Evolutionary conservation across 2,888 invertebrate species (phyloP).

Genomic region (Opisthograptis luteolata): DNA sequence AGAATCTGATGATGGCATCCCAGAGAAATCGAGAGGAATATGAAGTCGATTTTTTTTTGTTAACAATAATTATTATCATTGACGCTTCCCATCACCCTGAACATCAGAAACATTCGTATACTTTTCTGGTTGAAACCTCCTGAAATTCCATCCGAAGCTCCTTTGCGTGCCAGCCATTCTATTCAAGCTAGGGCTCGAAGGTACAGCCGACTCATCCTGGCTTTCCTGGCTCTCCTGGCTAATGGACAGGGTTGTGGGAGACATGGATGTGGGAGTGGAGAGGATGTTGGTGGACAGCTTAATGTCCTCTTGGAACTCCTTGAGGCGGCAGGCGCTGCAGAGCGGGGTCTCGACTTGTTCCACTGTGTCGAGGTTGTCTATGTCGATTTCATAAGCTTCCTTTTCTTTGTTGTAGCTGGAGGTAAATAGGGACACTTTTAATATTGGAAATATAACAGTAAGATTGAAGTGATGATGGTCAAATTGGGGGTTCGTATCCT

Average conservation of each 20-base stretch:
- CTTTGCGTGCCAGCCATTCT: slow-evolving; percentile 60
- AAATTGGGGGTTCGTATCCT: too few species aligned
- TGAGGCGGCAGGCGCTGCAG: slow-evolving; percentile 90
- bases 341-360: slow-evolving; percentile 89
- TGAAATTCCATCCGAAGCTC: slow-evolving; percentile 72
- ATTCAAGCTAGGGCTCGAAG: slow-evolving; percentile 59
- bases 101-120: slow-evolving; percentile 34
- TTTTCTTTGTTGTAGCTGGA: slow-evolving; percentile 82
- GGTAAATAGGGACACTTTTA: background rate
- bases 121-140: slow-evolving; percentile 57
- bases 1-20: too few species aligned
- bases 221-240: slow-evolving; percentile 54
- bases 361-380: slow-evolving; percentile 86
- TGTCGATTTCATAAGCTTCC: slow-evolving; percentile 85
- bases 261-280: slow-evolving; percentile 53
- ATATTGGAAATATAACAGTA: too few species aligned
- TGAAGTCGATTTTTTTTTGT: background rate
- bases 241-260: slow-evolving; percentile 57
- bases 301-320: slow-evolving; percentile 66
- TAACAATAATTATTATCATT: background rate
- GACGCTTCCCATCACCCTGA: slow-evolving; percentile 16
- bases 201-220: too few species aligned
- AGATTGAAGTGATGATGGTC: too few species aligned
- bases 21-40: too few species aligned
- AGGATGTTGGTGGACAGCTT: slow-evolving; percentile 62